Conservation (phyloP, 2,797 vertebrate genomes). For the Chaetodon trifasciatus region DNA sequence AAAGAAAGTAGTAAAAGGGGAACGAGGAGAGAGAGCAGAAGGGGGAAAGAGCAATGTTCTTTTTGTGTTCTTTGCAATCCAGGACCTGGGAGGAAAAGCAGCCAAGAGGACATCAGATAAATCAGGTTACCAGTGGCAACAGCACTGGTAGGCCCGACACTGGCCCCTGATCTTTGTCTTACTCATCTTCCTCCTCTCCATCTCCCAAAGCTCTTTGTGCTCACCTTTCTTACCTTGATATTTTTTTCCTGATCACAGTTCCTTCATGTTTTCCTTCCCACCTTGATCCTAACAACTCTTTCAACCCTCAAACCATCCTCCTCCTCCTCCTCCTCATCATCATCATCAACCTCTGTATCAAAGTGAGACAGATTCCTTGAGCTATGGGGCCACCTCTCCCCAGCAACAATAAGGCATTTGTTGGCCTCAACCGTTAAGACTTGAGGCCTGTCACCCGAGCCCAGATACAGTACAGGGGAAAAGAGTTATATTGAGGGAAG, state of each 20-base stretch:
- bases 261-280: not conserved
- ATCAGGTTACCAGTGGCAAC: constrained; percentile 82
- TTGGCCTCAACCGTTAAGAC: constrained; percentile 40
- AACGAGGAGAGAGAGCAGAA: constrained; percentile 25
- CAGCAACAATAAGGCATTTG: constrained; percentile 76
- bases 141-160: constrained; percentile 41
- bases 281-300: not conserved
- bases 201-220: not conserved
- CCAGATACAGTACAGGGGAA: constrained; percentile 50
- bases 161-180: constrained; percentile 31
- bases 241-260: not conserved
- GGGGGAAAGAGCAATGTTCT: constrained; percentile 61
- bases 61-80: constrained; percentile 69
- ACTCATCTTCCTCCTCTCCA: constrained; percentile 30
- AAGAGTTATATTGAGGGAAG: constrained; percentile 62
- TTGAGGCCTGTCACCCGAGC: constrained; percentile 23
- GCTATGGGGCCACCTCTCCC: constrained; percentile 48
- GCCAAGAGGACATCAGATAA: constrained; percentile 79
- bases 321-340: not conserved
- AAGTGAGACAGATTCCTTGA: constrained; percentile 56
- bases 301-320: not conserved
- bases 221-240: constrained; percentile 9
- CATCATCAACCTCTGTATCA: constrained; percentile 37
- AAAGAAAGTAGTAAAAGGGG: constrained; percentile 47
- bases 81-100: constrained; percentile 54